Conservation (phyloP, 64 coral and sea anemone species). For the Actinia tenebrosa region DNA sequence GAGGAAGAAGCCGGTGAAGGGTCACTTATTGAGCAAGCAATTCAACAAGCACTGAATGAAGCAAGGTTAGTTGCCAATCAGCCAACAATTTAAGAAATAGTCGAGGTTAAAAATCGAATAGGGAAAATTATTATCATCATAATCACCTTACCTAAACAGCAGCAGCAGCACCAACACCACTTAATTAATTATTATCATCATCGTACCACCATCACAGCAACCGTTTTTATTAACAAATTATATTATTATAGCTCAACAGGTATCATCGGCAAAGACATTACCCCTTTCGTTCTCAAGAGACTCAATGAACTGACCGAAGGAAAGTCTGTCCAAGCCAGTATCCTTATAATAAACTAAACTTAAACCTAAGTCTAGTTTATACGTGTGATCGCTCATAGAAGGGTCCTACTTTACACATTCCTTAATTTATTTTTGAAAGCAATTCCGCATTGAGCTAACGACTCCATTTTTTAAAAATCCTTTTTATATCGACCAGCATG, state of each 20-base stretch:
- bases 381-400: no score
- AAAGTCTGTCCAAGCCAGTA: slow-evolving; percentile 92
- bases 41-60: slow-evolving; percentile 73
- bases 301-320: slow-evolving; percentile 89
- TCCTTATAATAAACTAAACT: slow-evolving; percentile 29
- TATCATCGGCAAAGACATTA: slow-evolving; percentile 74
- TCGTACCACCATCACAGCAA: background rate
- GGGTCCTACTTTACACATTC: no score
- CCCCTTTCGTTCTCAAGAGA: slow-evolving; percentile 82
- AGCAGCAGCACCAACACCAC: no score
- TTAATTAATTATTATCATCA: no score
- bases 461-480: no score
- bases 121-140: no score
- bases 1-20: slow-evolving; percentile 48
- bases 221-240: slow-evolving; percentile 1
- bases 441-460: no score
- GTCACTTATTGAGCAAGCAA: slow-evolving; percentile 65
- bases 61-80: slow-evolving; percentile 40
- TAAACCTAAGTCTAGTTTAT: background rate
- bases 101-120: no score
- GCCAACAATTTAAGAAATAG: no score
- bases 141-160: no score
- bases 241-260: slow-evolving; percentile 22
- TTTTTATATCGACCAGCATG: background rate
- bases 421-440: no score